Base-by-base conservation (phyloP, 2,888 invertebrate species). In the Tribolium freemani region DNA sequence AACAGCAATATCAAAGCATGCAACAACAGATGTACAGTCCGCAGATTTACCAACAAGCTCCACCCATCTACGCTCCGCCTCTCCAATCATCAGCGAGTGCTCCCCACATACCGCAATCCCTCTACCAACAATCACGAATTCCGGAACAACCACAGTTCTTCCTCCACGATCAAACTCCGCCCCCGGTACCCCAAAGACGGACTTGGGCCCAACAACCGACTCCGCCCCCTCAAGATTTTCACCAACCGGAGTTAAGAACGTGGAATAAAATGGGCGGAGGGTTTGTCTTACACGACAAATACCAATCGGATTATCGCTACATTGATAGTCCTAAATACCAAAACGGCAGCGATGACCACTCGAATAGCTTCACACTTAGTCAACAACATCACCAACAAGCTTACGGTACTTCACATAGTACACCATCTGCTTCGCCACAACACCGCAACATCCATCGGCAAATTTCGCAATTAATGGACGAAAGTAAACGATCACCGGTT, bases 121-220 rank as follows among this genome's bases (percentile, higher is more conserved):
- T 90, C 69, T 90, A 89, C 58, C 88, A 89, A 54, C 88, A 88
- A 77, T 89, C 90, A 74, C 87, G 88, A 21, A 69, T 77, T 26
- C 74, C 75, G 3, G 87, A 87, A 56, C 88, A 90, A 73, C 88
- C 90, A 77, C 92, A 93, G 85, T 94, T 94, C 87, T 95, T 92
- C 87, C 88, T 94, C 79, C 94, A 95, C 84, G 93, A 94, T 81
- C 89, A 89, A 75, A 86, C 90, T 76, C 87, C 88, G 20, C 85
- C 86, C 11, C 83, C 85, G 4, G 84, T 88, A 69, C 89, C 90
- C 63, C 91, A 90, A 83, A 86, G 92, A 5, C 87, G 92, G 78
- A 93, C 92, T 1, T 93, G 93, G 93, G 91, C 92, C 2, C 83
- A 84, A 64, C 83, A 82, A 68, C 77, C 79, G 9, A 81, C 80